phyloP scores from a whole-genome alignment of 2,888 invertebrate genomes.

The Ectobius pallidus region DNA sequence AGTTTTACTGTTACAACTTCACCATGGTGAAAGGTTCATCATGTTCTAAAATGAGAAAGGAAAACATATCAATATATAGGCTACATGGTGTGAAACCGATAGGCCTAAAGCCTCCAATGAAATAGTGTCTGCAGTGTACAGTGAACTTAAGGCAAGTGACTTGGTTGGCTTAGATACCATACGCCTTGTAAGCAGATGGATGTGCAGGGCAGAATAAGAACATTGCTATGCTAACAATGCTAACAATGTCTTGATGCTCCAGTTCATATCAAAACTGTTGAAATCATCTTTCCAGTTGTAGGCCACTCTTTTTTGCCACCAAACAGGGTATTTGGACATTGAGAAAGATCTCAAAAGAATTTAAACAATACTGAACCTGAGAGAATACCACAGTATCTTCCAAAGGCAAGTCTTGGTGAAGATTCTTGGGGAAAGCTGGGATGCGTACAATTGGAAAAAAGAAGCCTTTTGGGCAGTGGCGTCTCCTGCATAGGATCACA shows the following conservation, averaged over 20 bases:
- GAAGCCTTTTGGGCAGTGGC: too few relatives aligned
- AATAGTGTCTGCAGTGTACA: slow-evolving; percentile 2
- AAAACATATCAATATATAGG: slow-evolving; percentile 20
- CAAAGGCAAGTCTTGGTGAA: too few relatives aligned
- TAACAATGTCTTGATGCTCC: not conserved
- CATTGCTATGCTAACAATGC: not conserved
- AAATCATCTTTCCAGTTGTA: not conserved
- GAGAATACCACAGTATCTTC: not conserved
- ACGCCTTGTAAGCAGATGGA: not conserved
- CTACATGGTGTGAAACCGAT: slow-evolving; percentile 13
- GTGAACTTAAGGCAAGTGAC: not conserved
- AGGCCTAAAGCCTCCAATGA: slow-evolving; percentile 4
- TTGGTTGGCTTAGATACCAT: not conserved
- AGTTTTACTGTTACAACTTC: not conserved
- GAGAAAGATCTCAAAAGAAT: not conserved
- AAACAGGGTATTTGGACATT: not conserved
- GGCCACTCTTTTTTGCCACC: not conserved
- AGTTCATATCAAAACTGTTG: not conserved
- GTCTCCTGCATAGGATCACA: too few relatives aligned
- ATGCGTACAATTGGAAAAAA: slow-evolving; percentile 8
- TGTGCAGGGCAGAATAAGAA: not conserved
- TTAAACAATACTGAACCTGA: not conserved
- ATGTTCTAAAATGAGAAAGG: not conserved
- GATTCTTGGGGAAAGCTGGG: not conserved
- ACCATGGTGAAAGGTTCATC: not conserved